phyloP scores from a whole-genome alignment of 1,140 invertebrate genomes.

The Cepaea nemoralis region DNA sequence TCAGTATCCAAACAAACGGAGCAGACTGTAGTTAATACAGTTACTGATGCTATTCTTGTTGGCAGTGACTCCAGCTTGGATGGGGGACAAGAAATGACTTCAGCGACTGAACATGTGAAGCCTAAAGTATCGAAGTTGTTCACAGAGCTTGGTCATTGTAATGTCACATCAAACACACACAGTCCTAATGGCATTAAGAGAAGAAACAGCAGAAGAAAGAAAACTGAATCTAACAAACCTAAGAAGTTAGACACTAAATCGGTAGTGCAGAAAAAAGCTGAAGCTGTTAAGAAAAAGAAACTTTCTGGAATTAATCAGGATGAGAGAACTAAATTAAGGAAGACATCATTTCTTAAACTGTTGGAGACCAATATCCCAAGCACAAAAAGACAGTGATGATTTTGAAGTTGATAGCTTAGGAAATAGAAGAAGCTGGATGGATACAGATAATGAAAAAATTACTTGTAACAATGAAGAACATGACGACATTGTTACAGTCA shows the following conservation, averaged over 20 bases:
- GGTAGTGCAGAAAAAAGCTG: not conserved
- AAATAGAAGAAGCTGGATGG: not conserved
- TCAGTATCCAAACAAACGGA: not conserved
- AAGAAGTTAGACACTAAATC: not conserved
- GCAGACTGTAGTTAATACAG: not conserved
- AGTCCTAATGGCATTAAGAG: not conserved
- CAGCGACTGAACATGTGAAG: not conserved
- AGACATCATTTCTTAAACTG: not conserved
- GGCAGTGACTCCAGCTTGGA: conserved; percentile 7
- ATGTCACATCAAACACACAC: not conserved
- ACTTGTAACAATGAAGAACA: conserved; percentile 4
- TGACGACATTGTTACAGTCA: not conserved
- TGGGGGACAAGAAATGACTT: not conserved
- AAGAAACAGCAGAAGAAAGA: not conserved
- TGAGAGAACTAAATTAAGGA: conserved; percentile 1
- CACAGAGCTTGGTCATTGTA: not conserved
- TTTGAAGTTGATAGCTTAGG: not conserved
- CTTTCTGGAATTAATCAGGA: not conserved
- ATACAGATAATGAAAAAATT: not conserved
- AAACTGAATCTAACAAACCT: not conserved
- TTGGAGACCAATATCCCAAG: not conserved
- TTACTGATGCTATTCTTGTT: not conserved
- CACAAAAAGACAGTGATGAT: conserved; percentile 22
- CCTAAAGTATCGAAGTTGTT: not conserved
- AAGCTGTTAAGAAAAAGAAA: not conserved